These are phyloP conservation scores for Agrotis puta DNA, from an alignment of 2,888 invertebrate genomes.

Conservation along the genomic window DNA sequence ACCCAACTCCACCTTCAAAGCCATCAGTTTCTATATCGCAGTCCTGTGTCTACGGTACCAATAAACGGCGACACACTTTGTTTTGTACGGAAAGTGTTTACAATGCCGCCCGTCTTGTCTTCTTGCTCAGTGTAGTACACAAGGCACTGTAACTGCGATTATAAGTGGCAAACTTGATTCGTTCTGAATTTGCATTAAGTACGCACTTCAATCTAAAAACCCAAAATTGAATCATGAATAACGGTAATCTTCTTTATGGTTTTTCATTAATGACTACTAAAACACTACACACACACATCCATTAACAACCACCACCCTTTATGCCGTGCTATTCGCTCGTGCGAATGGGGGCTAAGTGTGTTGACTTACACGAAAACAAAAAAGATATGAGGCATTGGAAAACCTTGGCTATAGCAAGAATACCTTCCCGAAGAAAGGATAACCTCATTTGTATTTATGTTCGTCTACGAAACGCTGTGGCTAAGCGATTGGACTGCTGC, in stretches of 20 bases:
- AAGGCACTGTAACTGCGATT: background rate
- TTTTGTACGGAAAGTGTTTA: background rate
- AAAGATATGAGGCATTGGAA: conserved; percentile 25
- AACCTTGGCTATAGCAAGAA: background rate
- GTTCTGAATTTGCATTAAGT: too few species aligned
- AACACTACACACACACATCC: too few species aligned
- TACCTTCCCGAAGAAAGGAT: too few species aligned
- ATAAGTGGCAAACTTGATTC: background rate
- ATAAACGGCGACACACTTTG: background rate
- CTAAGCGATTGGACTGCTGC: too few species aligned
- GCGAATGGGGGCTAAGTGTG: too few species aligned
- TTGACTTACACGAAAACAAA: conserved; percentile 26
- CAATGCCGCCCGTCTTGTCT: background rate
- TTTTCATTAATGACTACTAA: too few species aligned
- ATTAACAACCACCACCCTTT: too few species aligned
- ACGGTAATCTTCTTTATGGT: background rate
- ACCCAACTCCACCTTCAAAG: background rate
- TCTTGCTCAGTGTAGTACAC: background rate
- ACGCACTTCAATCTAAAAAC: too few species aligned
- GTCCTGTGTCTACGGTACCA: background rate
- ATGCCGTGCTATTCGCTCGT: too few species aligned
- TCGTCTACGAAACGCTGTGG: too few species aligned
- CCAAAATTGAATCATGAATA: background rate
- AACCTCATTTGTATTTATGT: background rate
- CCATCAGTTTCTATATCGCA: background rate